A percentile compares a stretch with the other conserved stretches of the same genome.
phyloP scores from a whole-genome alignment of 30 jellyfish, hydroid and myxozoan genomes.

The Aurelia aurita complex sp. Pacific region DNA sequence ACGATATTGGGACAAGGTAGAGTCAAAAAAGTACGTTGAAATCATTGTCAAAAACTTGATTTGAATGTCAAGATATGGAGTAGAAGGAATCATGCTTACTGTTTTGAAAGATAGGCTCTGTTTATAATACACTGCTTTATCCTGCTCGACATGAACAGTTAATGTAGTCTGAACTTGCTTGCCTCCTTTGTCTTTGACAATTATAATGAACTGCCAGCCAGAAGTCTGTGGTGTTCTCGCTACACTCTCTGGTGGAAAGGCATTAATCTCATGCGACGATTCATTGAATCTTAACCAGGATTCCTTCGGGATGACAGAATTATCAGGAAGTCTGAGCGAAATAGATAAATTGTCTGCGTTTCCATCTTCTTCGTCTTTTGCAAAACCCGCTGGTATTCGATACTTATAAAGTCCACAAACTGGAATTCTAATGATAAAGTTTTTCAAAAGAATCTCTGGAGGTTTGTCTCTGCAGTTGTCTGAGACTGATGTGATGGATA shows the following conservation, averaged over 20 bases:
- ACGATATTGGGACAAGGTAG: constrained; percentile 52
- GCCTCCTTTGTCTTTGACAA: constrained; percentile 63
- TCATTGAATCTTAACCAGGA: constrained; percentile 83
- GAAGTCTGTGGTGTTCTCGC: constrained; percentile 32
- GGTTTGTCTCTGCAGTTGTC: constrained; percentile 88
- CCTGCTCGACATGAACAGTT: constrained; percentile 19
- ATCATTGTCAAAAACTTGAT: constrained; percentile 41
- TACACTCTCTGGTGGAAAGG: constrained; percentile 71
- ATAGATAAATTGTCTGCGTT: constrained; percentile 47
- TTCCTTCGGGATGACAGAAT: constrained; percentile 20
- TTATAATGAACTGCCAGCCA: constrained; percentile 50
- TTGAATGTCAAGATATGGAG: constrained; percentile 74
- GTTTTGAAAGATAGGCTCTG: constrained; percentile 53
- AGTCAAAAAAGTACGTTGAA: constrained; percentile 43
- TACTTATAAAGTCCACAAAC: constrained; percentile 78
- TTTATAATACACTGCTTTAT: constrained; percentile 10
- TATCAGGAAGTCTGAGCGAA: constrained; percentile 44
- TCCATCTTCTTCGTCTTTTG: constrained; percentile 82
- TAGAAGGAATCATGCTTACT: constrained; percentile 2
- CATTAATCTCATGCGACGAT: constrained; percentile 62
- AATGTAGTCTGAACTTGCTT: constrained; percentile 36
- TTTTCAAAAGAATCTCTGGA: constrained; percentile 64
- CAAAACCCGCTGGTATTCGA: constrained; percentile 53
- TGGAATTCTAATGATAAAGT: constrained; percentile 49
- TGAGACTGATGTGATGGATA: constrained; percentile 48